Evolutionary conservation across 2,888 invertebrate genomes (phyloP).

Genomic region (Euspilapteryx auroguttella): DNA sequence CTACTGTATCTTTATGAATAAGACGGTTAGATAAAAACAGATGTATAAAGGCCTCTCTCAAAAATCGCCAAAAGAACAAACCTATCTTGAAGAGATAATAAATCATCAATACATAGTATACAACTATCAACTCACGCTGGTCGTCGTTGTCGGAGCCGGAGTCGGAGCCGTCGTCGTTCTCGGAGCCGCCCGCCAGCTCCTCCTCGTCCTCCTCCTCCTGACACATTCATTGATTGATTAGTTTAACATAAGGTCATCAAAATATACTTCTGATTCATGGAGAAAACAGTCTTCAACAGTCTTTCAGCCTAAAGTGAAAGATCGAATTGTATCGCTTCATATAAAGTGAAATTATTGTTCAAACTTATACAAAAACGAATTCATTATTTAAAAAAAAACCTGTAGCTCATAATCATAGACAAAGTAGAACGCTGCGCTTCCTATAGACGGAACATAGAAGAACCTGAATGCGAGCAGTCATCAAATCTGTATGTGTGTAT

Average conservation of each 20-base stretch:
- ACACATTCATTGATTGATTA: background rate
- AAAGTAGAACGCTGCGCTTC: no score
- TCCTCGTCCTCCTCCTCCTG: constrained; percentile 56
- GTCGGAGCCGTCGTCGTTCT: constrained; percentile 50
- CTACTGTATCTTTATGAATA: no score
- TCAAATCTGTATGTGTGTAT: no score
- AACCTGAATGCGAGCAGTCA: no score
- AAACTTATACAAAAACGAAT: no score
- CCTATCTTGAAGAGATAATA: background rate
- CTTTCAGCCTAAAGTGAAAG: no score
- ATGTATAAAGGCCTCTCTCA: background rate
- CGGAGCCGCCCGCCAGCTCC: constrained; percentile 41
- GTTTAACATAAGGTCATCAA: background rate
- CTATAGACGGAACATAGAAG: no score
- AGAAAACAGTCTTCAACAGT: background rate
- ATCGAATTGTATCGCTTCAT: no score
- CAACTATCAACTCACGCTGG: constrained; percentile 23
- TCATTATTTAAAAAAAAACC: no score
- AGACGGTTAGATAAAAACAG: no score
- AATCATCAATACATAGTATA: background rate
- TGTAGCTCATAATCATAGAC: no score
- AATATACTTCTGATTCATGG: background rate
- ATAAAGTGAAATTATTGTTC: no score
- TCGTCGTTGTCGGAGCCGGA: constrained; percentile 52
- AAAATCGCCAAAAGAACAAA: background rate